Percentiles rank a stretch among this genome's conserved stretches.
Evolutionary conservation across 1,140 invertebrate species (phyloP).

Genomic region (Lepidostoma basale): DNA sequence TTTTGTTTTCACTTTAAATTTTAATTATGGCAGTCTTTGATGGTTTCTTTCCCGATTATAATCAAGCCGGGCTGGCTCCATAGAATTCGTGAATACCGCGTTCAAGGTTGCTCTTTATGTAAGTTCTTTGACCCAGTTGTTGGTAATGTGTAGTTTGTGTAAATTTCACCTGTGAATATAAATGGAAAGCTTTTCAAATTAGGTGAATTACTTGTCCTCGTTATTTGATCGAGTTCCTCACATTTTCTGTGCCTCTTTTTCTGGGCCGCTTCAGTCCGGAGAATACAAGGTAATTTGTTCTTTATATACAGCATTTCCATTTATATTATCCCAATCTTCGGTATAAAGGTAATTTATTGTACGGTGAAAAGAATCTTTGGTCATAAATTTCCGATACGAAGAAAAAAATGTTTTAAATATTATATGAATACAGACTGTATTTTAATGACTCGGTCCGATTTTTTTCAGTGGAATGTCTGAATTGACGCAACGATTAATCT

Average conservation of each 20-base stretch:
- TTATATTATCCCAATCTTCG: too few relatives aligned
- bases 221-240: background rate
- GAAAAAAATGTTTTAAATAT: too few relatives aligned
- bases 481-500: slow-evolving; percentile 4
- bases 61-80: background rate
- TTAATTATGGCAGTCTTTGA: background rate
- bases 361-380: too few relatives aligned
- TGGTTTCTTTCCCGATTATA: background rate
- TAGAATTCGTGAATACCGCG: background rate
- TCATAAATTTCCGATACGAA: too few relatives aligned
- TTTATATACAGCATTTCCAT: too few relatives aligned
- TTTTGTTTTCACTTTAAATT: background rate
- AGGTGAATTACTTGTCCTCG: background rate
- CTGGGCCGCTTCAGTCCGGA: too few relatives aligned
- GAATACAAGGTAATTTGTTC: too few relatives aligned
- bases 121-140: slow-evolving; percentile 1
- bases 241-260: too few relatives aligned
- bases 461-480: background rate
- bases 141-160: background rate
- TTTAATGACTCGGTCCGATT: background rate
- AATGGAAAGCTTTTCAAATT: background rate
- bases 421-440: too few relatives aligned
- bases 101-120: background rate
- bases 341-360: too few relatives aligned
- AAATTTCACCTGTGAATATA: background rate